Evolutionary conservation across 1,140 invertebrate genomes (phyloP).

Genomic region (Geopemphigus sp.): DNA sequence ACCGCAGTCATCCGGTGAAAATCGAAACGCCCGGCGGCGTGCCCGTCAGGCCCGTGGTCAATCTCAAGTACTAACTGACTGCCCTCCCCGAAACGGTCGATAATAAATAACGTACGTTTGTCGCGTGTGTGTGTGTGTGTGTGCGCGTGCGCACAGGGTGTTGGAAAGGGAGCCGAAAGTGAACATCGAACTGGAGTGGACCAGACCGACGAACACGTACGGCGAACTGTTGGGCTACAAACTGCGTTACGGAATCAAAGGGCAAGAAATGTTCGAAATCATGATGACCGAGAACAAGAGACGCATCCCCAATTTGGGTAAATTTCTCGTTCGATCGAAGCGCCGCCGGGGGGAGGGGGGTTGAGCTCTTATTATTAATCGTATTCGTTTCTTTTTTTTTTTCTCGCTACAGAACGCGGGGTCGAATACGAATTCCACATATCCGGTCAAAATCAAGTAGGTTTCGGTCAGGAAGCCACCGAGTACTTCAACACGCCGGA

Average conservation of each 20-base stretch:
- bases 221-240: slow-evolving; percentile 76
- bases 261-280: slow-evolving; percentile 69
- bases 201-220: slow-evolving; percentile 78
- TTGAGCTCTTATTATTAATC: no score
- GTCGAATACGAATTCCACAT: slow-evolving; percentile 93
- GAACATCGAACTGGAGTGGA: slow-evolving; percentile 88
- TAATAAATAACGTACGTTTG: not conserved
- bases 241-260: slow-evolving; percentile 82
- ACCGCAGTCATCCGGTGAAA: slow-evolving; percentile 75
- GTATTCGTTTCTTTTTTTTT: no score
- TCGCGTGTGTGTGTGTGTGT: slow-evolving; percentile 5
- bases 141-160: slow-evolving; percentile 60
- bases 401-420: slow-evolving; percentile 68
- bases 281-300: slow-evolving; percentile 52
- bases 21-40: slow-evolving; percentile 91
- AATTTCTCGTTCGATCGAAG: no score
- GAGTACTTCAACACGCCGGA: slow-evolving; percentile 87
- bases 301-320: slow-evolving; percentile 53
- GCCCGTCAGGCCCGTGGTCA: slow-evolving; percentile 80
- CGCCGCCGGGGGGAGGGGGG: no score
- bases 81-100: no score
- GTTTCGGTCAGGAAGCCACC: slow-evolving; percentile 88
- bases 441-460: slow-evolving; percentile 86
- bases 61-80: slow-evolving; percentile 68
- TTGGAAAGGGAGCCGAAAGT: slow-evolving; percentile 79